Conservation (phyloP, 2,888 invertebrate genomes). For the Perdita meconis region DNA sequence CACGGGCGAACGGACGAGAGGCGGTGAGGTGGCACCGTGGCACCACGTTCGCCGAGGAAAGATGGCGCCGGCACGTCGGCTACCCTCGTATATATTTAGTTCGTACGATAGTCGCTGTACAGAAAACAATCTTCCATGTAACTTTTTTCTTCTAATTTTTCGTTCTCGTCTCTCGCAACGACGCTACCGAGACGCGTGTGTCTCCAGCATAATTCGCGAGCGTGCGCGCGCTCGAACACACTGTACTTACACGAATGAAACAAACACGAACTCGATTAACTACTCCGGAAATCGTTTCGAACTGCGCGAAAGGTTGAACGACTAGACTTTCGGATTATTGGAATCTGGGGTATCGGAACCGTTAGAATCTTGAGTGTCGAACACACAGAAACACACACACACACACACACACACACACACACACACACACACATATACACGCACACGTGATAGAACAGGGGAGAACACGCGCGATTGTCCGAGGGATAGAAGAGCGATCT, state of each 20-base stretch:
- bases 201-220: slow-evolving; percentile 24
- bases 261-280: no score
- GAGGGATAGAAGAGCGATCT: slow-evolving; percentile 50
- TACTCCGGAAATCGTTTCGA: no score
- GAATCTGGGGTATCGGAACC: no score
- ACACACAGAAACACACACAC: slow-evolving; percentile 1
- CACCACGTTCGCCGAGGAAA: slow-evolving; percentile 23
- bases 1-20: slow-evolving; percentile 2
- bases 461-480: slow-evolving; percentile 35
- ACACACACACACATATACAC: background rate
- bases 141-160: slow-evolving; percentile 55
- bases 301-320: no score
- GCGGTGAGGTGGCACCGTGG: slow-evolving; percentile 18
- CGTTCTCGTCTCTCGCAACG: slow-evolving; percentile 54
- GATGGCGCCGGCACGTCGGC: slow-evolving; percentile 45
- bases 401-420: background rate
- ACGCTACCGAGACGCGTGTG: slow-evolving; percentile 35
- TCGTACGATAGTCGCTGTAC: slow-evolving; percentile 70
- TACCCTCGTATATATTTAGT: slow-evolving; percentile 59
- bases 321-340: no score
- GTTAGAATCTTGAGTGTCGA: no score
- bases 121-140: slow-evolving; percentile 76
- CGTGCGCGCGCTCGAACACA: slow-evolving; percentile 13
- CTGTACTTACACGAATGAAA: no score
- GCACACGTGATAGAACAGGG: background rate